Evolutionary conservation across 2,888 invertebrate genomes (phyloP), one percentile per base, ranked within the genome.

Genomic region (Druceiella hillmani): DNA sequence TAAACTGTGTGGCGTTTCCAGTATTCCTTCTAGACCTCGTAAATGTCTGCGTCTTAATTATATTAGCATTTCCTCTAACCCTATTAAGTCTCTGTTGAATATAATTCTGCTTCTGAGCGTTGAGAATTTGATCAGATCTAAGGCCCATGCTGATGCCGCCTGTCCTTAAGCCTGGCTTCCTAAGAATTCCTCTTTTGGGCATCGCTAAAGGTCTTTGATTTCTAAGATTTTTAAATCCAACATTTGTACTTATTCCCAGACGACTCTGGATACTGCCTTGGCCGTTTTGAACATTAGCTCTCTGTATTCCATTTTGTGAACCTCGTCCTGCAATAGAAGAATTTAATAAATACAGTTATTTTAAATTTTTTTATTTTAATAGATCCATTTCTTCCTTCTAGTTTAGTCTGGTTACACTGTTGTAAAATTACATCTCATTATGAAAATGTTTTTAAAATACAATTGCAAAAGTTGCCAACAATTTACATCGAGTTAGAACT

Each of bases 111-210:
- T 58, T 55, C 45, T 61, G 63, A 3, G 41, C 41, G 38, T 68
- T 61, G 3, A 70, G 48, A 30, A 72, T 72, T 50, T 65, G 65
- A 50, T 72, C 72, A 38, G 72, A 72, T 53, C 72, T 57, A 31
- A 72, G 53, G 17, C 72, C 72, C 2, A 69, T 57, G 15, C 32
- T 33, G 25, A 32, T 37, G 22, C 22, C 36, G 27, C 56, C 56
- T 30, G 66, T 67, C 14, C 49, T 53, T 16, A 65, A 49, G n/a
- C 66, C 67, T 48, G 64, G 45, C n/a, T 67, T 69, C 24, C 68
- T 70, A 5, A 66, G 57, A 37, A 70, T 66, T 30, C 70, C 70
- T 45, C 68, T 55, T 48, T 68, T 69, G 3, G 62, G 61, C 28
- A 67, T 55, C 9, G 67, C 68, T 33, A 68, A 50, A 17, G 68